Base-by-base conservation (phyloP, 2,888 invertebrate genomes). In the Sphaerophoria taeniata region DNA sequence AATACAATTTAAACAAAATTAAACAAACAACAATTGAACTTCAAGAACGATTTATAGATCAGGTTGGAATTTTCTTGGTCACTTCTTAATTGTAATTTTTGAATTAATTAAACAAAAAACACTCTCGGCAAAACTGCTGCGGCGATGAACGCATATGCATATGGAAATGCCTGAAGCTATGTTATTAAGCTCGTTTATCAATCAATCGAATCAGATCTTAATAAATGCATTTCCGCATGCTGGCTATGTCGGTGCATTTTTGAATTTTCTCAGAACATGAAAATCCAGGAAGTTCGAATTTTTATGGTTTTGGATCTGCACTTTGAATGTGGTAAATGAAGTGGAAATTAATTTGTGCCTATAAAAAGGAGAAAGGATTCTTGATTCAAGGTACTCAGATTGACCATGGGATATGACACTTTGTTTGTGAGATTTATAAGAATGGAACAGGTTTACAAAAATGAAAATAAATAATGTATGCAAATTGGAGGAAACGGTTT, bases 281-380 rank as follows among this genome's bases (percentile, higher is more conserved):
- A 36, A 31, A 56, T 80, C 56, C 12, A 80, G 80, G 80, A 80
- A 80, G 74, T 69, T 56, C 0, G 60, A 36, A 31, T 49, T 31
- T 74, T 79, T 69, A 72, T 69, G 61, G 51, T 67, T 67, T 73
- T 6, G 43, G 16, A 63, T 77, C 49, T 31, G 33, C 31, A 36
- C 71, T 82, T 82, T 82, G 77, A 76, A 76, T 81, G 72, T 33
- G 39, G 36, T 71, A 16, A 81, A 77, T 76, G 34, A 58, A 47
- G 47, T 55, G 47, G 67, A 67, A 60, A 33, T 53, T 33, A 60
- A 43, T 9, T 4, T 11, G 3, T 43, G 53, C 53, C 53, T 74
- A 61, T 69, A 12, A 43, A 3, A 43, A 11, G 69, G 61, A 74
- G 80, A 80, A 80, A 80, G 80, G 75, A 80, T 80, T 24, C 24